phyloP scores from a whole-genome alignment of 1,140 invertebrate genomes.

The Teleopsis dalmanni region DNA sequence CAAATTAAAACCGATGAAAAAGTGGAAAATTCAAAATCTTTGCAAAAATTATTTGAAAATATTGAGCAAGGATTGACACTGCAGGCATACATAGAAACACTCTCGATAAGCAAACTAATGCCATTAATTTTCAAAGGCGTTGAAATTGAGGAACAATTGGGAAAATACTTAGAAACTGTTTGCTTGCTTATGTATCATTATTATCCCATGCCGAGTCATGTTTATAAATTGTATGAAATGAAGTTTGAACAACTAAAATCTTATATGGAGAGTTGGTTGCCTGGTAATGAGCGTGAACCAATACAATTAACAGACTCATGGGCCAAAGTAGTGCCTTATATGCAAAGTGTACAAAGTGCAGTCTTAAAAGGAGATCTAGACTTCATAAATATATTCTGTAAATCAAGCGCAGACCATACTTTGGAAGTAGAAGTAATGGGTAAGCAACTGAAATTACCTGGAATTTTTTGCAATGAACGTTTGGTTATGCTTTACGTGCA shows the following conservation, averaged over 20 bases:
- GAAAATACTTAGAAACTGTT: slow-evolving; percentile 32
- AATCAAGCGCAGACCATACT: not conserved
- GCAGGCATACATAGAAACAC: slow-evolving; percentile 34
- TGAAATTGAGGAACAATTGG: slow-evolving; percentile 19
- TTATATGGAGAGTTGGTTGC: slow-evolving; percentile 29
- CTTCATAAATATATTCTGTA: slow-evolving; percentile 22
- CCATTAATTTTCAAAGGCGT: slow-evolving; percentile 32
- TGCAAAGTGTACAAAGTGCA: slow-evolving; percentile 15
- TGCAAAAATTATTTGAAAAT: slow-evolving; percentile 29
- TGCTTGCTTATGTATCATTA: slow-evolving; percentile 36
- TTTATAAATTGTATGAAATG: slow-evolving; percentile 20
- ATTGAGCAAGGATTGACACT: slow-evolving; percentile 36
- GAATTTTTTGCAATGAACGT: slow-evolving; percentile 20
- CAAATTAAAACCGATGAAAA: slow-evolving; percentile 14
- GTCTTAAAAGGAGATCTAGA: slow-evolving; percentile 9
- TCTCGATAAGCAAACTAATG: slow-evolving; percentile 33
- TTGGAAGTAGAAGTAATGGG: slow-evolving; percentile 28
- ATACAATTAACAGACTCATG: not conserved
- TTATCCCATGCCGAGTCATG: slow-evolving; percentile 27
- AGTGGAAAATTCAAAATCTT: slow-evolving; percentile 21
- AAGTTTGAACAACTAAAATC: slow-evolving; percentile 13
- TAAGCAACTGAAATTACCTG: slow-evolving; percentile 14
- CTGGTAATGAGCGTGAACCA: not conserved
- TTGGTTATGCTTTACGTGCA: slow-evolving; percentile 34
- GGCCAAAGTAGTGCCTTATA: slow-evolving; percentile 11